Base-by-base conservation (phyloP, 2,113 vertebrate genomes). In the Colistium nudipinnis region DNA sequence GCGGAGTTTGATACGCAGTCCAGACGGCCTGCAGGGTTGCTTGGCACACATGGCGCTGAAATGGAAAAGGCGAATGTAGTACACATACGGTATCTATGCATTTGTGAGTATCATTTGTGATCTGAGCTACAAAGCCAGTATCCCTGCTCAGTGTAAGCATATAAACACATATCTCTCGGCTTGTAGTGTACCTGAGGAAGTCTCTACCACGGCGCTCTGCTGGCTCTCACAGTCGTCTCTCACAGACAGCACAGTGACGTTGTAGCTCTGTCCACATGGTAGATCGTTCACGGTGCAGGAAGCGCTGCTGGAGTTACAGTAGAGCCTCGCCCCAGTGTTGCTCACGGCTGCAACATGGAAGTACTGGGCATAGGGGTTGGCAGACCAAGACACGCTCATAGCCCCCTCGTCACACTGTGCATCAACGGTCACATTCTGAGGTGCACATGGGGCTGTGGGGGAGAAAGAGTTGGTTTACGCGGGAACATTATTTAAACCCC, bases 21-120 rank as follows among this genome's bases (percentile, higher is more conserved):
- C 51, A 94, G 88, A 19, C 11, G 57, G 28, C 80, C 89, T 0
- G 14, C 20, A 9, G 65, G 14, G 1, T 82, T 85, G 14, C 19
- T 62, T 11, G 93, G 92, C 59, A 83, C 57, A 60, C 92, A 94
- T 0, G 94, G 93, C 36, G 81, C 94, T 94, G 69, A 36, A 45
- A 35, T 43, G 17, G 24, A 31, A 28, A 39, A 54, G 43, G 28
- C 70, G 24, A 5, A 14, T 36, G 24, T n/a, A 24, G 7, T 35
- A 35, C 33, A 35, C 33, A 35, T 11, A 35, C 7, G 33, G 33
- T 6, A 35, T 35, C 11, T 7, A 35, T 3, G 33, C 33, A 9
- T 4, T 4, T 1, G 11, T 6, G 33, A 6, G 33, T 35, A 7
- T 35, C 7, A 35, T 4, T 11, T 9, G 11, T 3, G 7, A 38